Evolutionary conservation across 2,113 vertebrate genomes (phyloP).

Genomic region (Gasterosteus aculeatus): DNA sequence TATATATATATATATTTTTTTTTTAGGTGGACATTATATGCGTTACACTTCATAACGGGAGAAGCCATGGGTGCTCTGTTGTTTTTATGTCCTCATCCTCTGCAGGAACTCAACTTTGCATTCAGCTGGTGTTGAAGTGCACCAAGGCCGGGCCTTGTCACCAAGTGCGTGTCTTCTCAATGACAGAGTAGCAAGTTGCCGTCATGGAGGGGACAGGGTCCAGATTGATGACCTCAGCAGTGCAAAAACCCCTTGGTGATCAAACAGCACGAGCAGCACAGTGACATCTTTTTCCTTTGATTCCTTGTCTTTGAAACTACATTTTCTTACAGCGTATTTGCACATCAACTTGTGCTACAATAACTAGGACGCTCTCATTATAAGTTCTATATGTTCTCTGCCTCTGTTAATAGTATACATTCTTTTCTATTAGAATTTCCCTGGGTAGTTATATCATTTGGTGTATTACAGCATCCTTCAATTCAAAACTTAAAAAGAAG

Average conservation of each 20-base stretch:
- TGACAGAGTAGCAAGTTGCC: conserved; percentile 26
- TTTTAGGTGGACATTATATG: neutral
- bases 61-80: neutral
- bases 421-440: neutral
- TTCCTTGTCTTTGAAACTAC: conserved; percentile 20
- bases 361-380: conserved; percentile 4
- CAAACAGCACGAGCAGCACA: neutral
- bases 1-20: neutral
- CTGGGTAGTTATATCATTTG: neutral
- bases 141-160: conserved; percentile 25
- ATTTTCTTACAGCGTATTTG: conserved; percentile 9
- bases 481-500: neutral
- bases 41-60: neutral
- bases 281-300: conserved; percentile 31
- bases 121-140: conserved; percentile 15
- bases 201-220: conserved; percentile 11
- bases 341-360: conserved; percentile 1
- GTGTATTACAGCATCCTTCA: neutral
- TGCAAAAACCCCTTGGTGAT: conserved; percentile 28
- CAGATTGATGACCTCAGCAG: conserved; percentile 46
- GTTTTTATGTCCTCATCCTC: neutral
- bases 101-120: conserved; percentile 13
- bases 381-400: neutral
- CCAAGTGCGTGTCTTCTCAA: conserved; percentile 9
- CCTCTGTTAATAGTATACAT: conserved; percentile 11